phyloP scores from a whole-genome alignment of 2,888 invertebrate species.

The Coelinius sp. region DNA sequence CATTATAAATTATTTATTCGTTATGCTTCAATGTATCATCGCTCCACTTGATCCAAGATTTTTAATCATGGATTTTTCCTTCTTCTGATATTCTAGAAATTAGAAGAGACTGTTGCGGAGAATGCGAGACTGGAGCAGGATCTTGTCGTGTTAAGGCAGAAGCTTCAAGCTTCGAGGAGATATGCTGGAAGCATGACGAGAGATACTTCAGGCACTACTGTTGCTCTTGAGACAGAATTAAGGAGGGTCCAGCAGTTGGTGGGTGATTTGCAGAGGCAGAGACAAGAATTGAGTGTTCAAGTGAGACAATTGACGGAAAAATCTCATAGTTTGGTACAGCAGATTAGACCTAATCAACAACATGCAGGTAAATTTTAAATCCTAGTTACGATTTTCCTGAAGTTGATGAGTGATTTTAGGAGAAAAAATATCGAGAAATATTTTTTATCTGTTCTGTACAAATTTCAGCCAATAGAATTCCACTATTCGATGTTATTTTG shows the following conservation, averaged over 20 bases:
- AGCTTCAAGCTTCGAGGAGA: conserved; percentile 81
- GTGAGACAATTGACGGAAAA: conserved; percentile 88
- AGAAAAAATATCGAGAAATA: too few species aligned
- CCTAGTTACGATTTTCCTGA: not conserved
- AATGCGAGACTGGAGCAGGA: conserved; percentile 92
- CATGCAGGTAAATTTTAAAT: conserved; percentile 16
- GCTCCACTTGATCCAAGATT: not conserved
- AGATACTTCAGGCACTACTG: conserved; percentile 73
- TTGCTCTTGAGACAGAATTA: conserved; percentile 84
- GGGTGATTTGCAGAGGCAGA: conserved; percentile 87
- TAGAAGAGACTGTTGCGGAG: conserved; percentile 93
- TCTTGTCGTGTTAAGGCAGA: conserved; percentile 86
- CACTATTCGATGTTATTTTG: too few species aligned
- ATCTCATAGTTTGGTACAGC: conserved; percentile 79
- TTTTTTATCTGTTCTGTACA: too few species aligned
- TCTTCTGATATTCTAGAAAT: conserved; percentile 74
- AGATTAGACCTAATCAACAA: conserved; percentile 72
- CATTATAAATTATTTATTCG: conserved; percentile 4
- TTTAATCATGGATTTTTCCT: conserved; percentile 11
- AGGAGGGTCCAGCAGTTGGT: conserved; percentile 87
- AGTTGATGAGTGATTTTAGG: too few species aligned
- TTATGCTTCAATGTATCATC: not conserved
- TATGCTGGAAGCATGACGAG: conserved; percentile 64
- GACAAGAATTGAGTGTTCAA: conserved; percentile 88
- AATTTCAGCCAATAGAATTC: too few species aligned